Evolutionary conservation across 2,113 vertebrate genomes (phyloP), one percentile per base, ranked within the genome.

Genomic region (Dolichotis patagonum): DNA sequence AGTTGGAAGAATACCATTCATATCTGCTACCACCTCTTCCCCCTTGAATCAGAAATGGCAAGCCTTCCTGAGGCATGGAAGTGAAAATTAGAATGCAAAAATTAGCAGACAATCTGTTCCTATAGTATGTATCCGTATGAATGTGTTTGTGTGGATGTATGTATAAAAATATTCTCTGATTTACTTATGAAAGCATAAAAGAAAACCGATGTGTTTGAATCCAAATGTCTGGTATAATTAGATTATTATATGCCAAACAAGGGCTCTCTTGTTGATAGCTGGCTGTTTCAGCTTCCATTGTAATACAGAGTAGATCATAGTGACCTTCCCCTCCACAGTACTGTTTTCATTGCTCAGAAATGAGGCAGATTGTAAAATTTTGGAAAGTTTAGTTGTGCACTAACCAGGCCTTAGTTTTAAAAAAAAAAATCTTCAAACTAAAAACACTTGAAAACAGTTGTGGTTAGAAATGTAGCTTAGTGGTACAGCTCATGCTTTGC

Each of bases 1-100:
- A 98, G 97, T 95, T 97, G 96, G 96, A 98, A 97, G 96, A 96
- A 97, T 98, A 96, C 91, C 80, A 95, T 81, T 94, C 90, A 94
- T 78, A 97, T 92, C 94, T 88, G 43, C 94, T 94, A 78, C n/a
- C 88, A 62, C n/a, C 7, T 52, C 38, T 38, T 13, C 8, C 32
- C 58, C 56, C 63, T 35, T 96, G 83, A 58, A 95, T 97, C 94
- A 97, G 75, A 98, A 96, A 89, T 94, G 85, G 19, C 90, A 98
- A 96, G 60, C 63, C 86, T 58, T 96, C 10, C 2, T 93, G n/a
- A 97, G 88, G 62, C 97, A 90, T 97, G 86, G 58, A 41, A 63
- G 97, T 98, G 96, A 91, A 98, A 96, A 96, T 97, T 95, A 93
- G 96, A 95, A 65, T 97, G 93, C 67, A 75, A 80, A 95, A 90